Evolutionary conservation across 2,113 vertebrate species (phyloP), one percentile per base, ranked within the genome.

Genomic region (Lagopus leucura): DNA sequence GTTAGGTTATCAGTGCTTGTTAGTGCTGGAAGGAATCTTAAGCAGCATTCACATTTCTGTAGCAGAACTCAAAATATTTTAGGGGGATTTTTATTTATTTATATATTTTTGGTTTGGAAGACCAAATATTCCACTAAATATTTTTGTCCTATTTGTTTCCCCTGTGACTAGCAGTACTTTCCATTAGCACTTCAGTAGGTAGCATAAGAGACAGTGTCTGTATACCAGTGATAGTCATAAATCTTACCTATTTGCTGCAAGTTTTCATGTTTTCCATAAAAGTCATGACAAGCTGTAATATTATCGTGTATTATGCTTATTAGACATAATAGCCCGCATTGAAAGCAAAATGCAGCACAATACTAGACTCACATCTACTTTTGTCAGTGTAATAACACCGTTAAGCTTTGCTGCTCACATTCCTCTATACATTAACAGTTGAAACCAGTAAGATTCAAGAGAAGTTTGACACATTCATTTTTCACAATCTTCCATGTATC

Each of bases 191-290:
- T 80, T 91, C 40, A 90, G 28, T 76, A 76, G 80, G 11, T 65
- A 61, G 32, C 14, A 24, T 72, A 36, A 47, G 65, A 91, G 89
- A 60, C 15, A 70, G 6, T 57, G 45, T 27, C 50, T 58, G 10
- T 75, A 8, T 67, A 67, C 55, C 34, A 45, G 13, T 43, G 45
- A 48, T 30, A 85, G 72, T 76, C 54, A 84, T 72, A 73, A 67
- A 83, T 72, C 52, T 69, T 38, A 7, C 27, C 10, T 48, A 58
- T 82, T 93, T 92, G 38, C 36, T 94, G 24, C 43, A 90, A 25
- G 17, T n/a, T 91, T 45, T 94, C n/a, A 11, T 77, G 70, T 89
- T 90, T 94, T 55, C 75, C 27, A 74, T 45, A 67, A 70, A 91
- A 92, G 19, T 47, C 74, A 27, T 90, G 73, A 82, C 82, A 82